phyloP scores from a whole-genome alignment of 2,113 vertebrate genomes.

The Neopipo cinnamomea region DNA sequence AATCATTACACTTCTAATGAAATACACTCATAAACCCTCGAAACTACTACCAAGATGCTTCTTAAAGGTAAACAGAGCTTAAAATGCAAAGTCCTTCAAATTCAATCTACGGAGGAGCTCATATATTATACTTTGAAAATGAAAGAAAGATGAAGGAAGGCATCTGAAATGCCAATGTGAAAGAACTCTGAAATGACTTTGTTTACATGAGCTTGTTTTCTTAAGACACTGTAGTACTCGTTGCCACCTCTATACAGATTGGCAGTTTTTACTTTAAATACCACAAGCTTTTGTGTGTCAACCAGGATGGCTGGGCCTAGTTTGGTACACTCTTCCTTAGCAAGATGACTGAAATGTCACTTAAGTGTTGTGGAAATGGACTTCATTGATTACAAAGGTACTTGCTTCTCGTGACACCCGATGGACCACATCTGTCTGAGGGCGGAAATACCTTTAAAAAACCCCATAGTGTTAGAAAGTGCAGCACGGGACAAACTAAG shows the following conservation, averaged over 20 bases:
- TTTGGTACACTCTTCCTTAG: not conserved
- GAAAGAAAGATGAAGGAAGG: not conserved
- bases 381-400: not conserved
- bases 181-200: not conserved
- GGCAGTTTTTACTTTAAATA: not conserved
- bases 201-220: not conserved
- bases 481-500: not conserved
- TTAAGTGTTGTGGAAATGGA: not conserved
- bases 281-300: not conserved
- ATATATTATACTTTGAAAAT: not conserved
- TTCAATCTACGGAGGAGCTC: not conserved
- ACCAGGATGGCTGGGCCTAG: not conserved
- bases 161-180: not conserved
- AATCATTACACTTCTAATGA: not conserved
- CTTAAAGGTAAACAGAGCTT: not conserved
- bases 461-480: not conserved
- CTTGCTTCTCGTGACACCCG: not conserved
- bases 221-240: not conserved
- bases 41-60: not conserved
- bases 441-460: slow-evolving; percentile 21
- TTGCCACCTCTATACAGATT: not conserved
- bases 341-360: not conserved
- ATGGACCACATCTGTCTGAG: not conserved
- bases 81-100: not conserved
- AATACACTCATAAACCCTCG: not conserved